Conservation (phyloP, 1,140 invertebrate genomes). For the Eumeta japonica region DNA sequence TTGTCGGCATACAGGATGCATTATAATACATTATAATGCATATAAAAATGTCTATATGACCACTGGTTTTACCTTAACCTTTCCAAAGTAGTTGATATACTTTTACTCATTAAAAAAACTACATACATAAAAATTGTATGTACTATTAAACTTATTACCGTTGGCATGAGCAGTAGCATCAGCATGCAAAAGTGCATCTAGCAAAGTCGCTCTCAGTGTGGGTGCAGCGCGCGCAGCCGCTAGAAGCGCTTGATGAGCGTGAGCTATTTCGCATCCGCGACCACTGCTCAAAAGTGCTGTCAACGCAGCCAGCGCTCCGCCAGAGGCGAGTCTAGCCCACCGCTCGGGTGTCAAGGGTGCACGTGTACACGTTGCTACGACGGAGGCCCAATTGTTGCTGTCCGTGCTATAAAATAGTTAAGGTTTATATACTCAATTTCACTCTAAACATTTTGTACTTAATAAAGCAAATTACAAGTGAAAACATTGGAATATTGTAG, state of each 20-base stretch:
- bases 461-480: neutral
- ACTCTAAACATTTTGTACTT: neutral
- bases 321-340: constrained; percentile 14
- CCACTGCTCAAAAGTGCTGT: constrained; percentile 22
- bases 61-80: too few relatives aligned
- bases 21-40: too few relatives aligned
- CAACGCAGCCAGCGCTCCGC: constrained; percentile 14
- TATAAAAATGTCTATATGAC: too few relatives aligned
- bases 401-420: too few relatives aligned
- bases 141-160: too few relatives aligned
- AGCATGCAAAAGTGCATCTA: constrained; percentile 27
- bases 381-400: constrained; percentile 44
- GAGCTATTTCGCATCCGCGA: constrained; percentile 12
- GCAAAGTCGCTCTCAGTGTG: constrained; percentile 19
- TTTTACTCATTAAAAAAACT: neutral
- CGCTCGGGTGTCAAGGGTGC: constrained; percentile 2
- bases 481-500: too few relatives aligned
- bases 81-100: too few relatives aligned
- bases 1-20: too few relatives aligned
- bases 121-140: neutral
- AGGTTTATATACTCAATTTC: neutral
- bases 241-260: constrained; percentile 21
- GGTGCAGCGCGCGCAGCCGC: constrained; percentile 26
- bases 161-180: constrained; percentile 33
- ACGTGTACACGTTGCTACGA: constrained; percentile 32